These are phyloP conservation scores for Zeus faber DNA, from an alignment of 2,113 vertebrate genomes.

Conservation along the genomic window DNA sequence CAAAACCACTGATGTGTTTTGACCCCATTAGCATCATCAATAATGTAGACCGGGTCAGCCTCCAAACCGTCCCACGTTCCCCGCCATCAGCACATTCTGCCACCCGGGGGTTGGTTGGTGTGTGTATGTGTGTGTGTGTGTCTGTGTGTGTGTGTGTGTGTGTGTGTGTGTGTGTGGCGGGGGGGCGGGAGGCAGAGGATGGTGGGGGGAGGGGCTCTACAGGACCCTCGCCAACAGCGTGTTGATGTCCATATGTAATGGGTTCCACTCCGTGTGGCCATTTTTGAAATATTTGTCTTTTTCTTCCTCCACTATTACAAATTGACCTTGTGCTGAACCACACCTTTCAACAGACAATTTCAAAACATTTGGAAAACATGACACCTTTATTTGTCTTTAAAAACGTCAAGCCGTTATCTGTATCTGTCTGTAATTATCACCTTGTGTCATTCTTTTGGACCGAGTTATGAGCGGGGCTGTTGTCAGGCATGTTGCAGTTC, in stretches of 20 bases:
- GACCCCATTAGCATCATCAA: constrained; percentile 68
- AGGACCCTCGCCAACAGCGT: background rate
- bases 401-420: too few relatives aligned
- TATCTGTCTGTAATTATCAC: too few relatives aligned
- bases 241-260: background rate
- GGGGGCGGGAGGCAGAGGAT: too few relatives aligned
- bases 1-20: constrained; percentile 25
- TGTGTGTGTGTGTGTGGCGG: too few relatives aligned
- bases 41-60: constrained; percentile 63
- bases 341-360: too few relatives aligned
- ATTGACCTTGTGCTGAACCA: constrained; percentile 36
- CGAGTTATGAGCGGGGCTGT: constrained; percentile 13
- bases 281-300: background rate
- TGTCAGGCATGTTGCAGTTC: too few relatives aligned
- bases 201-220: too few relatives aligned
- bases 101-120: too few relatives aligned
- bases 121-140: constrained; percentile 1
- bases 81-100: constrained; percentile 54
- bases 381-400: too few relatives aligned
- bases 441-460: constrained; percentile 28
- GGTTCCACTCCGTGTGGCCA: background rate
- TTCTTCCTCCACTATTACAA: background rate
- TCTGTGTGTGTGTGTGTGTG: too few relatives aligned
- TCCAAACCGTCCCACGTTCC: constrained; percentile 25
- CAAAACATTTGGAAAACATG: too few relatives aligned